These are phyloP conservation scores for Amblyjoppa proteus DNA, from an alignment of 2,888 invertebrate species.

Conservation along the genomic window DNA sequence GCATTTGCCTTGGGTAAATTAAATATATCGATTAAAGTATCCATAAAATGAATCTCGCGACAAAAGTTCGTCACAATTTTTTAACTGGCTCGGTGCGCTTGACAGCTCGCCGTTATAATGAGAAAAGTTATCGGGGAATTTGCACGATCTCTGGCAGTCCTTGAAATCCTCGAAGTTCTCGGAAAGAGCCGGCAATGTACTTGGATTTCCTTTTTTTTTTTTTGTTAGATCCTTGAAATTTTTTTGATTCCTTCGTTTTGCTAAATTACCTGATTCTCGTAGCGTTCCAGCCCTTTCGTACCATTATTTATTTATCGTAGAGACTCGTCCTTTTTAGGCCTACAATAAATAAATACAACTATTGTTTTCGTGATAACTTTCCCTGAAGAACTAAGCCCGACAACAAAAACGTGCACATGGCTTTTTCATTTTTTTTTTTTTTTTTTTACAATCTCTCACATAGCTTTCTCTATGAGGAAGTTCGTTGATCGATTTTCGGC, in stretches of 20 bases:
- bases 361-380: background rate
- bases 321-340: background rate
- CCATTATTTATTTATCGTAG: too few species aligned
- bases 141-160: background rate
- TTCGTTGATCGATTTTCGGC: too few species aligned
- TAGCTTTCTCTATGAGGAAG: too few species aligned
- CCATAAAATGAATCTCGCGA: constrained; percentile 16
- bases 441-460: too few species aligned
- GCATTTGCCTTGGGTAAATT: constrained; percentile 25
- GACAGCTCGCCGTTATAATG: background rate
- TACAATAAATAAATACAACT: background rate
- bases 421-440: too few species aligned
- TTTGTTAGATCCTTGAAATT: background rate
- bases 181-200: background rate
- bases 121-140: background rate
- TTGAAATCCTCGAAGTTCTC: background rate
- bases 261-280: background rate
- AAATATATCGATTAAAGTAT: constrained; percentile 11
- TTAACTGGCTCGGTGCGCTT: background rate
- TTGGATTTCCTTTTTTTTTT: background rate
- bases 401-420: background rate
- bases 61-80: constrained; percentile 5
- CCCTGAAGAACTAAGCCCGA: background rate
- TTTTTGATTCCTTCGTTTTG: background rate
- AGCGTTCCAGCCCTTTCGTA: background rate